These are phyloP conservation scores for Geodia barretti DNA, from an alignment of 37 sponge, comb jelly and placozoan species.

Conservation along the genomic window DNA sequence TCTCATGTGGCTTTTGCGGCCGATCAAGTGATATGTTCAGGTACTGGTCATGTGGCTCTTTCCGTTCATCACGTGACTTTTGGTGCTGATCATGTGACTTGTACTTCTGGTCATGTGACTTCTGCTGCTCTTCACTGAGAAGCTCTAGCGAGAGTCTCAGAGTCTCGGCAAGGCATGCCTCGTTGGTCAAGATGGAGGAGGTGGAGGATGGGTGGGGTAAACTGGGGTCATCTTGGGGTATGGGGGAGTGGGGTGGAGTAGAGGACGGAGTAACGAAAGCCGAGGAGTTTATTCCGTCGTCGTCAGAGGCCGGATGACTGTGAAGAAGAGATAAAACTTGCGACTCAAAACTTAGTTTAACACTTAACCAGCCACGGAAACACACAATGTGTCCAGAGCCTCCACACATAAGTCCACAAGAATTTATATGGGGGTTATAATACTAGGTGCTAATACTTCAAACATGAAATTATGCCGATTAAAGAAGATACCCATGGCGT, in stretches of 20 bases:
- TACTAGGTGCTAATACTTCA: too few species aligned
- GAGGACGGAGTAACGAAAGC: conserved; percentile 1
- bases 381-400: too few species aligned
- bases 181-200: neutral
- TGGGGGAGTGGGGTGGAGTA: neutral
- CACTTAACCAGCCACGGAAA: too few species aligned
- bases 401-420: too few species aligned
- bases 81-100: neutral
- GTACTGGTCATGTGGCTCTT: neutral
- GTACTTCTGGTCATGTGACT: neutral
- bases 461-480: too few species aligned
- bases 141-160: neutral
- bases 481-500: too few species aligned
- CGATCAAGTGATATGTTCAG: too few species aligned
- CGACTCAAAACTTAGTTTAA: too few species aligned
- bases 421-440: too few species aligned
- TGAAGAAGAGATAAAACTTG: neutral
- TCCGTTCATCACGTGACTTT: neutral
- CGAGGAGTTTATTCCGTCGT: neutral
- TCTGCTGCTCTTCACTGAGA: neutral
- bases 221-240: neutral
- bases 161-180: neutral
- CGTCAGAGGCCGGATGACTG: neutral
- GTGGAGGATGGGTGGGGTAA: neutral
- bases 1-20: too few species aligned